These are phyloP conservation scores for Silurus meridionalis DNA, from an alignment of 2,113 vertebrate genomes.

Conservation along the genomic window DNA sequence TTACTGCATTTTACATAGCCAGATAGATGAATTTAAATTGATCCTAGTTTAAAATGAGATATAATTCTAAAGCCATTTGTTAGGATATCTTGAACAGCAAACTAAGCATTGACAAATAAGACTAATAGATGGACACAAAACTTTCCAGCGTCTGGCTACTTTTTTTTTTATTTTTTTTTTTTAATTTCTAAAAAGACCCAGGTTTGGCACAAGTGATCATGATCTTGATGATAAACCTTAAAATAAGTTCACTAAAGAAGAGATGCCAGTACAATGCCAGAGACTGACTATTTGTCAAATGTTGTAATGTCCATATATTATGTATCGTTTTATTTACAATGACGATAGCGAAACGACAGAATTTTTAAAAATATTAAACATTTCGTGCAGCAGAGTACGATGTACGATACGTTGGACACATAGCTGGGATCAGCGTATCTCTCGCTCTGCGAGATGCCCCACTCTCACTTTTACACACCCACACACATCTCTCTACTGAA, in stretches of 20 bases:
- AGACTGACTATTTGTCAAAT: background rate
- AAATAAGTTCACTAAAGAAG: background rate
- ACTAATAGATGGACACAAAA: background rate
- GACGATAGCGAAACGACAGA: too few species aligned
- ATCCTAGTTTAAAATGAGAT: background rate
- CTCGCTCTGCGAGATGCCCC: too few species aligned
- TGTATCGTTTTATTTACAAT: too few species aligned
- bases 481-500: too few species aligned
- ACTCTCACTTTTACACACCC: too few species aligned
- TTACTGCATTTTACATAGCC: background rate
- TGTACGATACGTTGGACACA: too few species aligned
- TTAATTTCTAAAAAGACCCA: background rate
- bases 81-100: background rate
- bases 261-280: background rate
- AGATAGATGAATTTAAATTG: background rate
- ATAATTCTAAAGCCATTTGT: background rate
- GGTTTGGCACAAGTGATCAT: background rate
- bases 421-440: too few species aligned
- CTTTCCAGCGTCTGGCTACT: background rate
- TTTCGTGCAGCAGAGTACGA: too few species aligned
- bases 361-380: too few species aligned
- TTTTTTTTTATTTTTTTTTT: too few species aligned
- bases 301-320: too few species aligned
- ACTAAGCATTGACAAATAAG: background rate
- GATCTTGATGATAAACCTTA: background rate